phyloP scores from a whole-genome alignment of 2,113 vertebrate species.

The Psittacara wagleri region DNA sequence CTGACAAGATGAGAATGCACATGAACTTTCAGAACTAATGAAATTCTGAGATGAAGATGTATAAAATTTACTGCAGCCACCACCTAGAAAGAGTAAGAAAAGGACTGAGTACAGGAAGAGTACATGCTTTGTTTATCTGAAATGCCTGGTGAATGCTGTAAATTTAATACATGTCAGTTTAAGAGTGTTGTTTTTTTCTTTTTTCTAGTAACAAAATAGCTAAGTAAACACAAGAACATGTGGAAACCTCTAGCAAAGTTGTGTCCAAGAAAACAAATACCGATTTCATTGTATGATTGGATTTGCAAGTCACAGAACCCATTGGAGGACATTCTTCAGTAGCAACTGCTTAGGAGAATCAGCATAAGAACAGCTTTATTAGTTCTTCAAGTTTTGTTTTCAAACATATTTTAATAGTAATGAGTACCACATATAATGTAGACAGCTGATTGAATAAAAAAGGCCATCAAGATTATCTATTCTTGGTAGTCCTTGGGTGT shows the following conservation, averaged over 20 bases:
- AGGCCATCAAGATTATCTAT: background rate
- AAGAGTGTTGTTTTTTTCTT: background rate
- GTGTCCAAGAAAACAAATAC: background rate
- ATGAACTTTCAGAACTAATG: background rate
- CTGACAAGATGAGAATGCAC: background rate
- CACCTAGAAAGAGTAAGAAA: background rate
- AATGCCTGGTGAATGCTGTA: background rate
- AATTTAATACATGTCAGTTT: background rate
- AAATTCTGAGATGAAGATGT: background rate
- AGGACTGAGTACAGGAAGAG: background rate
- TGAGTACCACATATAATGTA: background rate
- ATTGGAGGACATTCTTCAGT: background rate
- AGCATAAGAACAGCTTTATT: background rate
- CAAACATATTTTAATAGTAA: background rate
- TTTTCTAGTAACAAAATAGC: background rate
- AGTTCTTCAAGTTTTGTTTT: background rate
- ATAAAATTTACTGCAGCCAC: background rate
- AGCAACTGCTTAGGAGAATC: background rate
- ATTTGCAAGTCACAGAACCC: background rate
- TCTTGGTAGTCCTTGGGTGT: background rate
- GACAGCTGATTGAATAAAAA: slow-evolving; percentile 22
- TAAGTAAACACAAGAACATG: background rate
- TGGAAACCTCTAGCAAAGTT: background rate
- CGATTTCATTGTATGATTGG: background rate
- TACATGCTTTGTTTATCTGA: background rate